A percentile compares a stretch with the other conserved stretches of the same genome.
Conservation (phyloP, 2,797 vertebrate genomes). For the Propithecus perrieri region DNA sequence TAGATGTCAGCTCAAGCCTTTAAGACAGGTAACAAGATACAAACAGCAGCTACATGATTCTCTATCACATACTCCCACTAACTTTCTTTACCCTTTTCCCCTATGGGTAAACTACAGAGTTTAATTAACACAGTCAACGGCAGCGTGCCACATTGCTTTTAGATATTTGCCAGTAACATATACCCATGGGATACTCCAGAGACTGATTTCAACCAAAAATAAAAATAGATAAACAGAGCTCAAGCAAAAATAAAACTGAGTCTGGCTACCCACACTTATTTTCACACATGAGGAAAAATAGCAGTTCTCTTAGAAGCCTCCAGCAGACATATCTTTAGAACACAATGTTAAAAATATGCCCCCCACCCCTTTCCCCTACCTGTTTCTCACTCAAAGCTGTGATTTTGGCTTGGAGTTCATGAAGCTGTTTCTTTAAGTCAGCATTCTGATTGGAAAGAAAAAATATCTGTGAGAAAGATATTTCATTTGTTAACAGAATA, state of each 20-base stretch:
- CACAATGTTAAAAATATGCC: slow-evolving; percentile 82
- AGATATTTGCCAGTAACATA: slow-evolving; percentile 74
- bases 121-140: slow-evolving; percentile 74
- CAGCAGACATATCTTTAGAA: slow-evolving; percentile 82
- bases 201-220: slow-evolving; percentile 80
- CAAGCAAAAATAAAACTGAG: slow-evolving; percentile 76
- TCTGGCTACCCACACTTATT: slow-evolving; percentile 81
- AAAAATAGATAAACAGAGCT: slow-evolving; percentile 82
- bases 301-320: slow-evolving; percentile 80
- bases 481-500: slow-evolving; percentile 86
- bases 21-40: slow-evolving; percentile 32
- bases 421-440: slow-evolving; percentile 99
- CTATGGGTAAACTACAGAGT: slow-evolving; percentile 52
- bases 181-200: slow-evolving; percentile 75
- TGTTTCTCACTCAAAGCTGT: slow-evolving; percentile 99
- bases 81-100: slow-evolving; percentile 39
- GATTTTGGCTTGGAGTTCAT: slow-evolving; percentile 99
- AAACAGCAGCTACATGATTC: not conserved
- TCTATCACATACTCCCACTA: slow-evolving; percentile 17
- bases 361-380: slow-evolving; percentile 86
- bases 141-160: slow-evolving; percentile 68
- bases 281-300: slow-evolving; percentile 80
- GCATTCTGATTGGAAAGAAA: slow-evolving; percentile 93
- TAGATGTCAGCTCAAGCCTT: slow-evolving; percentile 27
- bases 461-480: slow-evolving; percentile 88